A percentile compares a stretch with the other conserved stretches of the same genome.
Evolutionary conservation across 2,888 invertebrate species (phyloP).

Genomic region (Dasysyrphus albostriatus): DNA sequence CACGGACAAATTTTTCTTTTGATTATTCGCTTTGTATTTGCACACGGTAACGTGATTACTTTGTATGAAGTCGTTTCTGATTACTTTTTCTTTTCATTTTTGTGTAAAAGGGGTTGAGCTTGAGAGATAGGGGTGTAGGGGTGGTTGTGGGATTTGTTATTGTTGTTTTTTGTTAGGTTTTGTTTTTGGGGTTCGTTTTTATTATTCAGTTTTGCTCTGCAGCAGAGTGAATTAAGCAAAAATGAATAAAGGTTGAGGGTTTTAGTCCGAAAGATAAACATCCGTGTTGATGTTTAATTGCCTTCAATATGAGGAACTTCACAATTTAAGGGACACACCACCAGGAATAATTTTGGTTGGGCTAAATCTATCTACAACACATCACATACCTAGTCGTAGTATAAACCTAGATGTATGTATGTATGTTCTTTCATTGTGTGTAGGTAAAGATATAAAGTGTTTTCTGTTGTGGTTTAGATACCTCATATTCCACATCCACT

Average conservation of each 20-base stretch:
- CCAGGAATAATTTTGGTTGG: slow-evolving; percentile 1
- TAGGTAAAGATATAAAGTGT: background rate
- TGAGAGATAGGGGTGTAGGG: background rate
- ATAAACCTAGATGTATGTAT: too few species aligned
- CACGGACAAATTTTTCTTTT: slow-evolving; percentile 59
- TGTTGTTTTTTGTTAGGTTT: background rate
- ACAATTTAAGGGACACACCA: background rate
- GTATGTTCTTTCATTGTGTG: background rate
- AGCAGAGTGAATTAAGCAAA: slow-evolving; percentile 59
- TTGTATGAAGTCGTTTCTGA: slow-evolving; percentile 50
- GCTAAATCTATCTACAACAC: background rate
- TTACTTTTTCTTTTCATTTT: slow-evolving; percentile 14
- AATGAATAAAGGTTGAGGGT: slow-evolving; percentile 53
- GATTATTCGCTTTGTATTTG: slow-evolving; percentile 64
- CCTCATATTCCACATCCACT: background rate
- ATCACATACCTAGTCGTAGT: background rate
- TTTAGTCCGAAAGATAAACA: slow-evolving; percentile 73
- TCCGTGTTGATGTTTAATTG: slow-evolving; percentile 74
- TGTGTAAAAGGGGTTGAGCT: background rate
- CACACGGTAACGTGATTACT: slow-evolving; percentile 68
- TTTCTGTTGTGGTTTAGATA: slow-evolving; percentile 51
- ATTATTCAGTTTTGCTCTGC: slow-evolving; percentile 48
- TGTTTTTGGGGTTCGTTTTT: slow-evolving; percentile 26
- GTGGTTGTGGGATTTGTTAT: background rate
- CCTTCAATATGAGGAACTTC: slow-evolving; percentile 63